These are phyloP conservation scores for Biston stratarius DNA, from an alignment of 2,888 invertebrate species.

Conservation along the genomic window DNA sequence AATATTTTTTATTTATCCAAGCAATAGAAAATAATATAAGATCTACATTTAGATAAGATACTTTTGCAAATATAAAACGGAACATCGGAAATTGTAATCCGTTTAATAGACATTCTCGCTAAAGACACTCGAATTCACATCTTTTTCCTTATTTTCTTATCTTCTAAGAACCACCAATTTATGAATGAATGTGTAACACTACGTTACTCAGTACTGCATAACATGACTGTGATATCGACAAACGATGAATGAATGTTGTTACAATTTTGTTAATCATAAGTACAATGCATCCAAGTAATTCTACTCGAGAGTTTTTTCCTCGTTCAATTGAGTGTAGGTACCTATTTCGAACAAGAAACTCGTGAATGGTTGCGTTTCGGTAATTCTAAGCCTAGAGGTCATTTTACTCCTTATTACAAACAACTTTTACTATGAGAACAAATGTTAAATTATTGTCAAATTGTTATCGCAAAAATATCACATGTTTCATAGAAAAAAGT, in stretches of 20 bases:
- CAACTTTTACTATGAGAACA: no score
- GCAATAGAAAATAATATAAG: no score
- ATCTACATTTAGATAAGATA: no score
- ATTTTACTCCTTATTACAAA: no score
- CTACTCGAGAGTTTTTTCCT: slow-evolving; percentile 14
- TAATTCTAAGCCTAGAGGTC: no score
- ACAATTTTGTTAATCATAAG: slow-evolving; percentile 28
- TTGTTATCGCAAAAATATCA: no score
- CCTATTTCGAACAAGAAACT: no score
- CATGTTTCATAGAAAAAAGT: no score
- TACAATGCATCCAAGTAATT: not conserved
- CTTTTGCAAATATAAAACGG: not conserved
- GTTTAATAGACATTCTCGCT: not conserved
- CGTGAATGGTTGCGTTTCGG: no score
- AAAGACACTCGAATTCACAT: slow-evolving; percentile 8
- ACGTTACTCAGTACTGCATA: slow-evolving; percentile 39
- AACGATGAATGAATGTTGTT: slow-evolving; percentile 25
- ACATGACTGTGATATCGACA: slow-evolving; percentile 26
- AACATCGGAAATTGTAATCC: not conserved
- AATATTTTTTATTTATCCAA: no score
- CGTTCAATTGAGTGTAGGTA: not conserved
- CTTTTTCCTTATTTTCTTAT: slow-evolving; percentile 41
- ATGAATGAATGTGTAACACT: slow-evolving; percentile 52
- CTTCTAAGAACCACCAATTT: slow-evolving; percentile 42
- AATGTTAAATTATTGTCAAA: no score